Conservation (phyloP, 2,888 invertebrate species). For the Monopis laevigella region DNA sequence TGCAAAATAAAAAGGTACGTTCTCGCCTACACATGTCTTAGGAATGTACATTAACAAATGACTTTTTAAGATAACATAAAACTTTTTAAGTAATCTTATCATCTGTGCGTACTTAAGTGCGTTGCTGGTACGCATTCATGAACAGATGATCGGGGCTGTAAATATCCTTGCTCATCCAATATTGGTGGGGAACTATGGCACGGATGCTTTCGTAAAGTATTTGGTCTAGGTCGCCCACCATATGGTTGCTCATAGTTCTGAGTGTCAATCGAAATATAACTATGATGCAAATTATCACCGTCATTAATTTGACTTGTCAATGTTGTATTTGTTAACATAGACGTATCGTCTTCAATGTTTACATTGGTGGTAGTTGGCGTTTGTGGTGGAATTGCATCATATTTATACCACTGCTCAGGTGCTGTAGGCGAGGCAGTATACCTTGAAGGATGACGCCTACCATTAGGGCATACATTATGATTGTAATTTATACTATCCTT, state of each 20-base stretch:
- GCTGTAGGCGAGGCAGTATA: conserved; percentile 80
- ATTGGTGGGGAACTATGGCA: conserved; percentile 52
- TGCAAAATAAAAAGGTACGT: conserved; percentile 40
- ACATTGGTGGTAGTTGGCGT: conserved; percentile 62
- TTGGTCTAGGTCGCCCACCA: conserved; percentile 52
- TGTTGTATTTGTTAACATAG: conserved; percentile 69
- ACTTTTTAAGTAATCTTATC: conserved; percentile 35
- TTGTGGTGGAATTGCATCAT: conserved; percentile 68
- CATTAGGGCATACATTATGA: conserved; percentile 62
- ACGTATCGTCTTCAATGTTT: conserved; percentile 69
- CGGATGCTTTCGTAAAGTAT: conserved; percentile 53
- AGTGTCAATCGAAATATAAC: conserved; percentile 73
- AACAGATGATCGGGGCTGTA: conserved; percentile 59
- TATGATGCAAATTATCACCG: conserved; percentile 71
- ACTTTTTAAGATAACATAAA: conserved; percentile 45
- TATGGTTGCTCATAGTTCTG: conserved; percentile 63
- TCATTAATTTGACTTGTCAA: conserved; percentile 72
- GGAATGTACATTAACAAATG: conserved; percentile 62
- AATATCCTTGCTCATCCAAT: conserved; percentile 62
- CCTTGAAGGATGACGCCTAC: conserved; percentile 67
- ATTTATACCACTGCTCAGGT: conserved; percentile 77
- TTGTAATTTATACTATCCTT: conserved; percentile 63
- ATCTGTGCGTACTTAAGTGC: conserved; percentile 55
- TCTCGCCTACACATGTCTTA: conserved; percentile 54
- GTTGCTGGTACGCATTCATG: conserved; percentile 62